Evolutionary conservation across 2,888 invertebrate species (phyloP).

Genomic region (Rhagonycha fulva): DNA sequence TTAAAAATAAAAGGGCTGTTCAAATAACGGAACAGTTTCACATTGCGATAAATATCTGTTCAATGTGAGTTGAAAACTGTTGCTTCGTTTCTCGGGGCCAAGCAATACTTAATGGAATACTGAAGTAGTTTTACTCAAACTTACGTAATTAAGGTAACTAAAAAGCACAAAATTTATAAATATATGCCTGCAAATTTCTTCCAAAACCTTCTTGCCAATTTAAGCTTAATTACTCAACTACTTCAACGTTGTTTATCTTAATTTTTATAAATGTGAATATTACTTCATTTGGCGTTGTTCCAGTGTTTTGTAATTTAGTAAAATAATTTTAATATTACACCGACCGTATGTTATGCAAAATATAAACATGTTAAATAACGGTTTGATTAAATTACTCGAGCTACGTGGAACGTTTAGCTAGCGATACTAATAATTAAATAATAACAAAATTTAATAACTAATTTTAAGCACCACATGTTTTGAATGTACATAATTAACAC

Average conservation of each 20-base stretch:
- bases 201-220: too few relatives aligned
- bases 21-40: too few relatives aligned
- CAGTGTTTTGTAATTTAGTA: background rate
- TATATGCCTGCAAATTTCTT: too few relatives aligned
- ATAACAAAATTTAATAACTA: background rate
- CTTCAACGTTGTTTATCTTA: background rate
- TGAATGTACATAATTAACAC: background rate
- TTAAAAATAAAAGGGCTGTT: too few relatives aligned
- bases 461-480: background rate
- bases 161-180: too few relatives aligned
- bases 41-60: too few relatives aligned
- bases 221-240: background rate
- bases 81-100: too few relatives aligned
- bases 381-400: background rate
- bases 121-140: too few relatives aligned
- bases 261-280: background rate
- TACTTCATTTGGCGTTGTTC: background rate
- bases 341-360: background rate
- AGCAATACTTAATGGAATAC: too few relatives aligned
- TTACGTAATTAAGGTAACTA: too few relatives aligned
- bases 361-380: background rate
- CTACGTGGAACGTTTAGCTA: background rate
- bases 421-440: background rate
- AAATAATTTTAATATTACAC: background rate
- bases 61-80: too few relatives aligned